Base-by-base conservation (phyloP, 2,797 vertebrate species). In the Diceros bicornis region DNA sequence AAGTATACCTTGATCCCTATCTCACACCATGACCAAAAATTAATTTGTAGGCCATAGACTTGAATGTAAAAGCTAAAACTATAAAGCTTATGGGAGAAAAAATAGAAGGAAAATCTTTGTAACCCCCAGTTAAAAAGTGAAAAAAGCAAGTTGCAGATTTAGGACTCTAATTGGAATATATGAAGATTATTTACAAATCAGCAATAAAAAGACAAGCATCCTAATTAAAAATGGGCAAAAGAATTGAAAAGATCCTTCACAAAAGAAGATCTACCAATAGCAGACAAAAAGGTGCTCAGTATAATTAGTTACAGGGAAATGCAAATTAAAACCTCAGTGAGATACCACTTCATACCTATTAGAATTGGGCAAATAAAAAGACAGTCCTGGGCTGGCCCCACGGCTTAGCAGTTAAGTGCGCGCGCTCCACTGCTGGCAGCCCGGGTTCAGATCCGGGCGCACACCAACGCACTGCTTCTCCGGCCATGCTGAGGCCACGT, bases 141-240 rank as follows among this genome's bases (percentile, higher is more conserved):
- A 84, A 74, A 84, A 52, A 32, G n/a, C 34, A 90, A 25, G 27
- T 52, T 57, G 84, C 91, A 74, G 34, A 52, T 11, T 74, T 64
- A 64, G 69, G 18, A 52, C 25, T 89, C 23, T 62, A 62, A 47
- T 64, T 44, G 64, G 87, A 64, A 77, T 50, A 64, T 13, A 50
- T 64, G 57, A 75, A 50, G 41, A 50, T 17, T 77, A 37, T 23
- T 89, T 89, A 89, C 23, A 37, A 84, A 37, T 18, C n/a, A 74
- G 10, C n/a, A 92, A 64, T 92, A n/a, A 82, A 82, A 91, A 61
- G 5, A 71, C 25, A 91, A 91, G 52, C 78, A 71, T 47, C 66
- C n/a, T 59, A n/a, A 37, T 72, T 61, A 82, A 82, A 82, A 81
- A 61, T 72, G 55, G 18, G 7, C 55, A 61, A 82, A 91, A 52